These are phyloP conservation scores for Rhabditoides inermis DNA, from an alignment of 2,888 invertebrate genomes.

Conservation along the genomic window DNA sequence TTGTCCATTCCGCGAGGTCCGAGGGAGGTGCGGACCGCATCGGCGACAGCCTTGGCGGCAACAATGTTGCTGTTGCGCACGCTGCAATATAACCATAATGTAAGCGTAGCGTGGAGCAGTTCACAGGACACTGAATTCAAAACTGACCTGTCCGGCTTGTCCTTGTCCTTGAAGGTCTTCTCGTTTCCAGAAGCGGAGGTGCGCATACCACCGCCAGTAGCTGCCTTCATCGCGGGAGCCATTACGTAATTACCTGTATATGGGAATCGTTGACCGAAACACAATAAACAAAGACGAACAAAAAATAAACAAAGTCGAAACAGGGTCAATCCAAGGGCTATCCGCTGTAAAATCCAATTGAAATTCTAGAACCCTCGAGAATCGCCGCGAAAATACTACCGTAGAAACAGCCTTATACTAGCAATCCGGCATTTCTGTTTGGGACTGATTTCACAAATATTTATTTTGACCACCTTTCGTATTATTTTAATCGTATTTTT, in stretches of 20 bases:
- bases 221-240: slow-evolving; percentile 16
- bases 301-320: not conserved
- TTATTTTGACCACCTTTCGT: too few relatives aligned
- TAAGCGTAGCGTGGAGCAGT: not conserved
- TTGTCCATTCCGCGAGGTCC: slow-evolving; percentile 98
- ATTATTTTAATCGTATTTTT: too few relatives aligned
- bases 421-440: too few relatives aligned
- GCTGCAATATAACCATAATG: not conserved
- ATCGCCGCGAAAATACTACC: too few relatives aligned
- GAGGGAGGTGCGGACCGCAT: slow-evolving; percentile 95
- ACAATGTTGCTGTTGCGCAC: slow-evolving; percentile 72
- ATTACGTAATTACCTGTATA: too few relatives aligned
- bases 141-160: slow-evolving; percentile 67
- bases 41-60: slow-evolving; percentile 93
- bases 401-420: too few relatives aligned
- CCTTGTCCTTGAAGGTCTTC: slow-evolving; percentile 55
- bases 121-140: not conserved
- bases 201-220: slow-evolving; percentile 12
- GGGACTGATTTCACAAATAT: too few relatives aligned
- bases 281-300: not conserved
- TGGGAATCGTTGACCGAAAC: too few relatives aligned
- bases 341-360: too few relatives aligned
- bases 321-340: too few relatives aligned
- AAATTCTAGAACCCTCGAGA: too few relatives aligned
- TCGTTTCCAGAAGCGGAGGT: slow-evolving; percentile 28